Conservation (phyloP, 2,113 vertebrate genomes). For the Anthoscopus minutus region DNA sequence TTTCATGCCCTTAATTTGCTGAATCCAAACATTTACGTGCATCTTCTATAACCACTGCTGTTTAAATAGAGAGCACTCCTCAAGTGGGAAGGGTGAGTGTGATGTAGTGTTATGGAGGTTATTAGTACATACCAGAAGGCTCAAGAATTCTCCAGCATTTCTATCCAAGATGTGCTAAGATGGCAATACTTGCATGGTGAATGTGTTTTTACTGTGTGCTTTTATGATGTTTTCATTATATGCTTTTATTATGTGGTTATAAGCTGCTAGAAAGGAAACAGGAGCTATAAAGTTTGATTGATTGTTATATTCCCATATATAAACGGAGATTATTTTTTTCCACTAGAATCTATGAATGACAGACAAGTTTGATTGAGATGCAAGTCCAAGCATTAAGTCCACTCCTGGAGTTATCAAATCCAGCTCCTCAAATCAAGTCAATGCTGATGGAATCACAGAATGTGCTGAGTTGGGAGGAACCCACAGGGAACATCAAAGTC, state of each 20-base stretch:
- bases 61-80: neutral
- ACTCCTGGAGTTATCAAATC: neutral
- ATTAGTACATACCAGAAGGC: neutral
- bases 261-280: constrained; percentile 45
- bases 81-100: neutral
- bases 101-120: neutral
- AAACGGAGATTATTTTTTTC: neutral
- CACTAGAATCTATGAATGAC: neutral
- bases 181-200: neutral
- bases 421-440: neutral
- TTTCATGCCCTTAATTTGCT: neutral
- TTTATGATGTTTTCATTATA: constrained; percentile 58
- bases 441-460: neutral
- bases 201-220: constrained; percentile 40
- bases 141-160: neutral
- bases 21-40: neutral
- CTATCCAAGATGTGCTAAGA: neutral
- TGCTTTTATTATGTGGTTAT: constrained; percentile 54
- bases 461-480: neutral
- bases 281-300: constrained; percentile 36
- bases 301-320: constrained; percentile 35
- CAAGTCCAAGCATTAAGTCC: neutral
- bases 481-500: neutral
- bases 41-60: neutral
- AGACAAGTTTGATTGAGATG: neutral